Conservation (phyloP, 2,113 vertebrate species). For the Gambusia affinis region DNA sequence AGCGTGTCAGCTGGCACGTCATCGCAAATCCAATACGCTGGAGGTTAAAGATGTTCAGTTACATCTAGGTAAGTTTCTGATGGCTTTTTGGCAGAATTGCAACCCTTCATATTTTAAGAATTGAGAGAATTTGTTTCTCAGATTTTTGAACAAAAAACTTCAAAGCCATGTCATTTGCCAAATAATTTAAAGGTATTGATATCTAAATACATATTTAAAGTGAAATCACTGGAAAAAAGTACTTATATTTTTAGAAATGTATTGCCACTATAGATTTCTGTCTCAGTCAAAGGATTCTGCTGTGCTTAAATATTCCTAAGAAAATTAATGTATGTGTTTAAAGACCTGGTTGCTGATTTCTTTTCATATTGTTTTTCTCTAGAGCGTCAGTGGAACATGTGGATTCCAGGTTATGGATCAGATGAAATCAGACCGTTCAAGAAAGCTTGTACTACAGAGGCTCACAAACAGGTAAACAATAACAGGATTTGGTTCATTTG, state of each 20-base stretch:
- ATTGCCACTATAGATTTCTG: too few relatives aligned
- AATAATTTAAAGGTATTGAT: too few relatives aligned
- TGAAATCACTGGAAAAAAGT: too few relatives aligned
- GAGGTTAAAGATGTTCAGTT: slow-evolving; percentile 98
- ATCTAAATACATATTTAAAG: too few relatives aligned
- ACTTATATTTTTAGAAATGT: too few relatives aligned
- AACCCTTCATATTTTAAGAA: background rate
- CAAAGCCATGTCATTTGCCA: too few relatives aligned
- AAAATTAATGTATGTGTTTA: background rate
- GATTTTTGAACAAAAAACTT: background rate
- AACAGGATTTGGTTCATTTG: background rate
- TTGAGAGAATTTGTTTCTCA: background rate
- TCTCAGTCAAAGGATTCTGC: too few relatives aligned
- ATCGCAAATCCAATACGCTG: slow-evolving; percentile 96
- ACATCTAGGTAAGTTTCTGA: slow-evolving; percentile 87
- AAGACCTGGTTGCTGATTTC: slow-evolving; percentile 3
- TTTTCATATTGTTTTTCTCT: slow-evolving; percentile 25
- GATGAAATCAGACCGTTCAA: slow-evolving; percentile 98
- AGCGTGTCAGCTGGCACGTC: slow-evolving; percentile 94
- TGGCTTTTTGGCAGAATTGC: background rate
- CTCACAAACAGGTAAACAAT: slow-evolving; percentile 94
- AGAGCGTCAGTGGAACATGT: slow-evolving; percentile 99
- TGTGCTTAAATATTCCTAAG: too few relatives aligned
- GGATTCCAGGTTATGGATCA: slow-evolving; percentile 98
- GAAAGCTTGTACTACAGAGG: slow-evolving; percentile 99